These are phyloP conservation scores for Polydesmus complanatus DNA, from an alignment of 2,888 invertebrate species.

Conservation along the genomic window DNA sequence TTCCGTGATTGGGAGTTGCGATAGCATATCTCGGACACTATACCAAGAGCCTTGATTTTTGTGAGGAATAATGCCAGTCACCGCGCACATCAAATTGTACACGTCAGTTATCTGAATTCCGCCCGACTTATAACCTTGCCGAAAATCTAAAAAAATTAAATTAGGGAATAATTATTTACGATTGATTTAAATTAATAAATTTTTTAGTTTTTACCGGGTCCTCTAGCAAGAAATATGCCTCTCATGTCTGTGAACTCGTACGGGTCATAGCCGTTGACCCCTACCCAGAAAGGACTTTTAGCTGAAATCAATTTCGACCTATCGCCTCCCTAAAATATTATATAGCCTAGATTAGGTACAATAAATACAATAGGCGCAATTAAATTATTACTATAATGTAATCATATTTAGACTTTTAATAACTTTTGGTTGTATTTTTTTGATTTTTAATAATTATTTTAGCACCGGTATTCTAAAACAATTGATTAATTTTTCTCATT, in stretches of 20 bases:
- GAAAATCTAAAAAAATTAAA: slow-evolving; percentile 8
- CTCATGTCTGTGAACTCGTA: slow-evolving; percentile 12
- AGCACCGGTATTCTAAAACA: too few relatives aligned
- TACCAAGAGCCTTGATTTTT: slow-evolving; percentile 16
- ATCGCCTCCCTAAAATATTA: slow-evolving; percentile 11
- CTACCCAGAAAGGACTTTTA: slow-evolving; percentile 14
- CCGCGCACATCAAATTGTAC: slow-evolving; percentile 16
- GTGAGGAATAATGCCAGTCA: slow-evolving; percentile 14
- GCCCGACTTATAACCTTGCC: slow-evolving; percentile 11
- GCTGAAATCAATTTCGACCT: slow-evolving; percentile 13
- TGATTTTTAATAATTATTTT: too few relatives aligned
- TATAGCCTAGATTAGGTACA: too few relatives aligned
- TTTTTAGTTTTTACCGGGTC: slow-evolving; percentile 8
- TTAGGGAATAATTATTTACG: neutral
- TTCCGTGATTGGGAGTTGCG: slow-evolving; percentile 8
- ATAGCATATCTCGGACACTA: slow-evolving; percentile 13
- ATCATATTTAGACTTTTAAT: too few relatives aligned
- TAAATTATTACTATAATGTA: too few relatives aligned
- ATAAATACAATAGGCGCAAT: too few relatives aligned
- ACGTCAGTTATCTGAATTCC: slow-evolving; percentile 14
- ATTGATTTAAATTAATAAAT: neutral
- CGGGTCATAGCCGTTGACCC: slow-evolving; percentile 13
- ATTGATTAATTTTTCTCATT: neutral
- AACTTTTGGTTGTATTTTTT: too few relatives aligned
- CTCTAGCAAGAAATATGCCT: slow-evolving; percentile 13